Conservation (phyloP, 2,888 invertebrate genomes). For the Netelia fuscicornis region DNA sequence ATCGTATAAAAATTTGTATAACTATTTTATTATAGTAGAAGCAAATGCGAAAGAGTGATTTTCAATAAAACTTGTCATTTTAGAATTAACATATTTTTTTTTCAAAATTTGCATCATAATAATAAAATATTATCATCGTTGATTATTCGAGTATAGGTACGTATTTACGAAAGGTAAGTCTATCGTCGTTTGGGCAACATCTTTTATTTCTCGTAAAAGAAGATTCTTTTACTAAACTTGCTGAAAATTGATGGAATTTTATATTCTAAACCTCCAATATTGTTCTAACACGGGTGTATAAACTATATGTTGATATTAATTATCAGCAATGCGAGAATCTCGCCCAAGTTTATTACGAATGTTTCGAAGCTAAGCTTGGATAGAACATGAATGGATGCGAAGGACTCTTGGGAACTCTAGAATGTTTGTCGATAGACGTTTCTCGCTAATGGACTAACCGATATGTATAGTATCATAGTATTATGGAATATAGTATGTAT, state of each 20-base stretch:
- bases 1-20: no score
- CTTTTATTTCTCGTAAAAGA: no score
- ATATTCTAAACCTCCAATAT: not conserved
- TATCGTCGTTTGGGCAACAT: no score
- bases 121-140: no score
- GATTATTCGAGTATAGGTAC: no score
- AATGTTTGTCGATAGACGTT: conserved; percentile 45
- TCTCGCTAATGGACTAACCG: conserved; percentile 47
- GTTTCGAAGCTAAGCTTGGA: not conserved
- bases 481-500: conserved; percentile 5
- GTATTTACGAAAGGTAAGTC: no score
- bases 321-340: not conserved
- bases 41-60: no score
- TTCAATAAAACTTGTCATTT: no score
- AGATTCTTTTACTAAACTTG: no score
- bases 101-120: no score
- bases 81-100: no score
- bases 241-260: not conserved
- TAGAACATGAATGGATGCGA: not conserved
- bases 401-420: conserved; percentile 20
- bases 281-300: not conserved
- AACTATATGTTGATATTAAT: not conserved
- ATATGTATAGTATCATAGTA: conserved; percentile 17
- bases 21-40: no score
- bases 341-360: not conserved